Conservation (phyloP, 2,113 vertebrate species). For the Peromyscus californicus region DNA sequence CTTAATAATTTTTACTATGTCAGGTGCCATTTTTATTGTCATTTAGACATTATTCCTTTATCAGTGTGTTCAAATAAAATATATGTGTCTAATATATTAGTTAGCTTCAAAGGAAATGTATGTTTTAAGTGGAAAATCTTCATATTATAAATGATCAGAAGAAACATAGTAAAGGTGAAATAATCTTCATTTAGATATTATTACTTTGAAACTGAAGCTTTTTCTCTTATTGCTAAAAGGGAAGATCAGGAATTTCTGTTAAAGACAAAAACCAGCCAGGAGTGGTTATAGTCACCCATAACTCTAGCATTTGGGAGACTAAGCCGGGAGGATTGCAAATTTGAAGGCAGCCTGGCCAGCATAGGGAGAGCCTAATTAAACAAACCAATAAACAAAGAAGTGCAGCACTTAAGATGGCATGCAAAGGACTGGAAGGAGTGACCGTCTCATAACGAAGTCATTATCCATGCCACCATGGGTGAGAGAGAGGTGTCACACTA, state of each 20-base stretch:
- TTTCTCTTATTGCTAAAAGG: neutral
- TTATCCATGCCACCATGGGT: neutral
- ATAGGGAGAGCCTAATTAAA: neutral
- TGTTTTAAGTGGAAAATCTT: neutral
- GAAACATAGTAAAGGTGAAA: neutral
- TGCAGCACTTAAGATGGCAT: neutral
- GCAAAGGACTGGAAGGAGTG: neutral
- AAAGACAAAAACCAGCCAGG: neutral
- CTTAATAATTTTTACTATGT: neutral
- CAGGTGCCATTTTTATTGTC: neutral
- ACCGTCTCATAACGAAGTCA: neutral
- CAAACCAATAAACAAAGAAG: neutral
- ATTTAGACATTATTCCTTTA: neutral
- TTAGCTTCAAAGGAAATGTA: neutral
- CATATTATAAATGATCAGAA: neutral
- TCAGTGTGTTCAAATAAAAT: neutral
- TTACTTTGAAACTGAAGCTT: neutral
- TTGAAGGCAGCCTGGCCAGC: neutral
- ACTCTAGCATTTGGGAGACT: neutral
- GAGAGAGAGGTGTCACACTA: neutral
- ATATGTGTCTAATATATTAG: neutral
- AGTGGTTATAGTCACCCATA: too few relatives aligned
- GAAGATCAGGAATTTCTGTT: neutral
- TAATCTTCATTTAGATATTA: neutral
- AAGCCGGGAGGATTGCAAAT: neutral